Conservation (phyloP, 1,140 invertebrate genomes). For the Caenorhabditis briggsae region DNA sequence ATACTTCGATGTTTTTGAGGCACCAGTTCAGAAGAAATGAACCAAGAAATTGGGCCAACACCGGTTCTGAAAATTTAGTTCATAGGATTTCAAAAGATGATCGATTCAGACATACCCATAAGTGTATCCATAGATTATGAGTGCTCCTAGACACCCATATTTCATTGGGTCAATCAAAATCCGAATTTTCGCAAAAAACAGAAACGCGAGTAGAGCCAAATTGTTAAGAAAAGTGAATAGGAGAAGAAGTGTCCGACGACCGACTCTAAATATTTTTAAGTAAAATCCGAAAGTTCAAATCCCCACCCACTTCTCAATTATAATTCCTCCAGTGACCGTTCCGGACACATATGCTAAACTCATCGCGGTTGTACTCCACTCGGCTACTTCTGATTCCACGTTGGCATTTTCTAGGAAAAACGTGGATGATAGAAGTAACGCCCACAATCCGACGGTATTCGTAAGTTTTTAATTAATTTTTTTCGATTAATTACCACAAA, state of each 20-base stretch:
- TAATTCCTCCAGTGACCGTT: conserved; percentile 63
- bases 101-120: conserved; percentile 69
- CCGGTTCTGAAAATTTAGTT: conserved; percentile 63
- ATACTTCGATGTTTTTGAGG: conserved; percentile 58
- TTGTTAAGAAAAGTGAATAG: conserved; percentile 65
- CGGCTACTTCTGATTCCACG: conserved; percentile 58
- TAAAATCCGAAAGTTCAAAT: neutral
- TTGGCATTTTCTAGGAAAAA: conserved; percentile 66
- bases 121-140: conserved; percentile 66
- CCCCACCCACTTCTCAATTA: conserved; percentile 60
- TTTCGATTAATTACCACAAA: no score
- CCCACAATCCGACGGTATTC: conserved; percentile 56
- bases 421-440: conserved; percentile 67
- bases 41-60: conserved; percentile 69
- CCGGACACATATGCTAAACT: conserved; percentile 63
- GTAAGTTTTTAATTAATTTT: no score
- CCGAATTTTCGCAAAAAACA: conserved; percentile 64
- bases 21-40: conserved; percentile 68
- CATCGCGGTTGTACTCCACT: conserved; percentile 63
- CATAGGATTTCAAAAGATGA: neutral
- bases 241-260: conserved; percentile 64
- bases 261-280: conserved; percentile 39
- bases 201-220: conserved; percentile 59
- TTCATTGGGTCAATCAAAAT: conserved; percentile 61
- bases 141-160: conserved; percentile 66